Evolutionary conservation across 2,888 invertebrate species (phyloP).

Genomic region (Cerceris ruficornis): DNA sequence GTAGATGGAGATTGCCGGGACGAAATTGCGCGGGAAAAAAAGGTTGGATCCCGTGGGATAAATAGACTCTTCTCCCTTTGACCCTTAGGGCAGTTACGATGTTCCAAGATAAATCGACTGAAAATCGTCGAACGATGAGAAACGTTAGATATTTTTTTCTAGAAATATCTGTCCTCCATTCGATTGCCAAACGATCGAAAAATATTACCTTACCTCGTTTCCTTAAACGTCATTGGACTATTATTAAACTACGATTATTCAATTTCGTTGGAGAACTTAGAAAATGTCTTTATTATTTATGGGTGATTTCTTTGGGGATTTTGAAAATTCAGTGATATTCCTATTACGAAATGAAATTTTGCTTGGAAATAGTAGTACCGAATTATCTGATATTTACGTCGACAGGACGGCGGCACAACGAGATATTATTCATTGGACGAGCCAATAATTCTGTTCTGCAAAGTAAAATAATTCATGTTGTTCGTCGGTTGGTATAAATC

Average conservation of each 20-base stretch:
- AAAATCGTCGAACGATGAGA: constrained; percentile 50
- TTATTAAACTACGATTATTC: too few species aligned
- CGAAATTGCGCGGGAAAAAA: constrained; percentile 57
- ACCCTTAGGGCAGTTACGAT: constrained; percentile 50
- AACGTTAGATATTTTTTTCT: constrained; percentile 32
- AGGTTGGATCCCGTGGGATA: constrained; percentile 61
- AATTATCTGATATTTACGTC: too few species aligned
- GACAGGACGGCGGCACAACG: too few species aligned
- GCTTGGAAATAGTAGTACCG: too few species aligned
- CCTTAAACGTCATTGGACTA: neutral
- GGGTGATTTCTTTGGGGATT: too few species aligned
- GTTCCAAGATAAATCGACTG: constrained; percentile 58
- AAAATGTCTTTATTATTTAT: too few species aligned
- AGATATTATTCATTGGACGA: constrained; percentile 6
- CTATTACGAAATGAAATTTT: too few species aligned
- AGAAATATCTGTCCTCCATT: constrained; percentile 22
- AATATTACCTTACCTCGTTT: neutral
- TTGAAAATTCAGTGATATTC: too few species aligned
- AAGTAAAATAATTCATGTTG: constrained; percentile 18
- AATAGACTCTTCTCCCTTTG: constrained; percentile 59
- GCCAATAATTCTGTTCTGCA: neutral
- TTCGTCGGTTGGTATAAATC: neutral
- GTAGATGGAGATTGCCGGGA: constrained; percentile 59
- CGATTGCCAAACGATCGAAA: constrained; percentile 1
- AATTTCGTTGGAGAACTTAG: too few species aligned